Conservation (phyloP, 2,113 vertebrate species). For the Rhineura floridana region DNA sequence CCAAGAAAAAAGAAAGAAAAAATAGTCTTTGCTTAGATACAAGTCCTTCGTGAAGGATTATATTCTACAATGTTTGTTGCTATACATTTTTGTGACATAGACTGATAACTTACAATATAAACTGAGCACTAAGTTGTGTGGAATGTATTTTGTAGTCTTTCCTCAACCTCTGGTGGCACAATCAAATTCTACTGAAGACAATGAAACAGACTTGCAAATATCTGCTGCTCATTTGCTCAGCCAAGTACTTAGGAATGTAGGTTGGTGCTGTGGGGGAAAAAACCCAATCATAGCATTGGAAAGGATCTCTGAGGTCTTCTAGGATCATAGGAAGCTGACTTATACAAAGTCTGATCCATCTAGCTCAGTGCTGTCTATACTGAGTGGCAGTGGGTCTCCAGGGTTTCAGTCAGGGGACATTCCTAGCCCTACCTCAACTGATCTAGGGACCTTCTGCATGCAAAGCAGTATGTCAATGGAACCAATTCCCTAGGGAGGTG, state of each 20-base stretch:
- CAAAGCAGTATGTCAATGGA: no score
- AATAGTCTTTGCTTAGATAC: not conserved
- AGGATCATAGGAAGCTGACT: no score
- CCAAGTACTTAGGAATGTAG: not conserved
- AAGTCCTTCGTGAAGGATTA: not conserved
- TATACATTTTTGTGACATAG: rapidly evolving
- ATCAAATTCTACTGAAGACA: not conserved
- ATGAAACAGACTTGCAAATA: not conserved
- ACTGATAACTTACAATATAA: not conserved
- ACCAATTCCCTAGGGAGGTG: no score
- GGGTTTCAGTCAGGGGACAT: no score
- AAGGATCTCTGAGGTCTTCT: no score
- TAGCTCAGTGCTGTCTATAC: no score
- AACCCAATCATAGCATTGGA: no score
- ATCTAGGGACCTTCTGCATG: no score
- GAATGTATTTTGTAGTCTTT: not conserved
- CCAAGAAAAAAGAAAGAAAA: not conserved
- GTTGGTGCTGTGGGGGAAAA: no score
- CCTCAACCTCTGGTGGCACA: not conserved
- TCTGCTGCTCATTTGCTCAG: not conserved
- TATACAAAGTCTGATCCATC: no score
- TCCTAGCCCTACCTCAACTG: no score
- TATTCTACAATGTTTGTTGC: not conserved
- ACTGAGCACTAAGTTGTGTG: not conserved
- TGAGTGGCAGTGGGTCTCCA: no score